Evolutionary conservation across 2,113 vertebrate genomes (phyloP), one percentile per base, ranked within the genome.

Genomic region (Perca flavescens): DNA sequence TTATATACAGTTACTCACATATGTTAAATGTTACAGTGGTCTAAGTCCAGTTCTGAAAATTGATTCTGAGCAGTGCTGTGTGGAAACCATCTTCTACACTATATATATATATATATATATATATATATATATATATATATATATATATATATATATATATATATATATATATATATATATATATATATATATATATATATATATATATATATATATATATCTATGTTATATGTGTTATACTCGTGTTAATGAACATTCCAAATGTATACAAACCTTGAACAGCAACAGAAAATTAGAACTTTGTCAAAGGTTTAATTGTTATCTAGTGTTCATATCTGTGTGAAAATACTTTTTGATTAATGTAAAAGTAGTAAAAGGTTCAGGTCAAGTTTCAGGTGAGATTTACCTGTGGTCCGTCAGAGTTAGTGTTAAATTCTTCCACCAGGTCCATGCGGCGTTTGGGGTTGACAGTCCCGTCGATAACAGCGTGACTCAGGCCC

Each of bases 401-500:
- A 36, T 36, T 31, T 92, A 98, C 98, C 97, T 97, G 96, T 10
- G 96, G 95, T 62, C 95, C 95, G 74, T 85, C 91, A 47, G 96
- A 94, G 86, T 96, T 96, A 40, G 75, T 96, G 91, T 99, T 99
- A 90, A 99, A 99, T 43, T 97, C 97, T 56, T 99, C 98, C 66
- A 99, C 97, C 85, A 97, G 83, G 52, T 99, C 98, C 95, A 99
- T 99, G 79, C 98, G 97, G 34, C 92, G 94, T 61, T 98, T 98
- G 56, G 97, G 97, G 86, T 93, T 96, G 83, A 99, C 96, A 0
- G 96, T 96, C 17, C 98, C 97, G 13, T 99, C 96, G 0, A 99
- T 96, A 1, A 94, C 94, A 3, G 83, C 94, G 0, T 96, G 97
- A 1, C 82, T 96, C 71, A 98, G 82, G 16, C 94, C 94, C 1